phyloP scores from a whole-genome alignment of 2,888 invertebrate species.

The Drosophila melanosoma region DNA sequence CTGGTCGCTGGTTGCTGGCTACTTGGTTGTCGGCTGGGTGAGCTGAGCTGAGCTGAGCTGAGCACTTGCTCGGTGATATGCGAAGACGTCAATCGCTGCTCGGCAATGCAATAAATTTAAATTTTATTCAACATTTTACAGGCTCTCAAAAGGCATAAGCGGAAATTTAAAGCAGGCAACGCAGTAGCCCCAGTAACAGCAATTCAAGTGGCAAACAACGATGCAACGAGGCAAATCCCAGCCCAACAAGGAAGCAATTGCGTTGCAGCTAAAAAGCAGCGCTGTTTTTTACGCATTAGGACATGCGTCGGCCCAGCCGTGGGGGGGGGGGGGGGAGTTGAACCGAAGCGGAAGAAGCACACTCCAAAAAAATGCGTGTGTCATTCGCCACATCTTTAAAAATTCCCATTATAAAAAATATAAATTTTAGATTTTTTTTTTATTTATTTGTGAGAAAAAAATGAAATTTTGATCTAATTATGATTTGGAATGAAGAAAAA shows the following conservation, averaged over 20 bases:
- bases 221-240: slow-evolving; percentile 28
- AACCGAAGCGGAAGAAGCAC: slow-evolving; percentile 1
- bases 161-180: slow-evolving; percentile 71
- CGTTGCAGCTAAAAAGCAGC: slow-evolving; percentile 39
- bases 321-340: too few relatives aligned
- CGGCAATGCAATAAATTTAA: slow-evolving; percentile 76
- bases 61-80: slow-evolving; percentile 58
- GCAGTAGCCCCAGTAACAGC: slow-evolving; percentile 51
- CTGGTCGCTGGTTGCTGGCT: neutral
- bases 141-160: slow-evolving; percentile 81
- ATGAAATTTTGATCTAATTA: neutral
- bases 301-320: slow-evolving; percentile 70
- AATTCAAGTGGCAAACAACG: slow-evolving; percentile 33
- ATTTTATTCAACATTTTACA: slow-evolving; percentile 80
- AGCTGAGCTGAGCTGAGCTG: slow-evolving; percentile 3
- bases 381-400: neutral
- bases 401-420: too few relatives aligned
- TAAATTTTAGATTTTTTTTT: neutral
- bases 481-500: neutral
- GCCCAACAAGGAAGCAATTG: slow-evolving; percentile 77
- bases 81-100: slow-evolving; percentile 73
- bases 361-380: neutral
- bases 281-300: slow-evolving; percentile 73
- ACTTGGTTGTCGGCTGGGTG: neutral
- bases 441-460: neutral